phyloP scores from a whole-genome alignment of 2,113 vertebrate genomes.

The Hippocampus comes region DNA sequence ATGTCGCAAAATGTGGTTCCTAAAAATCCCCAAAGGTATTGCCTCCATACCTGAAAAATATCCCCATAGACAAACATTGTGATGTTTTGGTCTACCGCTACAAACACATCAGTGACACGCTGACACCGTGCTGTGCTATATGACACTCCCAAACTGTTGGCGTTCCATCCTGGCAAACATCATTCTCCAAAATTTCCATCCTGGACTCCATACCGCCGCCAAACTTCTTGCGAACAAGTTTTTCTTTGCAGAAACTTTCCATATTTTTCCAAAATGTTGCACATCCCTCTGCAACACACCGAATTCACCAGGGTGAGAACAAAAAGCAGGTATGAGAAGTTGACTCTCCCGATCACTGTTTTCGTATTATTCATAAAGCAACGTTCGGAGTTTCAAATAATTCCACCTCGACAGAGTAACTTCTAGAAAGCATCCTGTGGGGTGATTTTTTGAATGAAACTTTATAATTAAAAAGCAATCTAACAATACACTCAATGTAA shows the following conservation, averaged over 20 bases:
- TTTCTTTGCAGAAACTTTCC: neutral
- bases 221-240: neutral
- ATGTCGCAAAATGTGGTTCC: neutral
- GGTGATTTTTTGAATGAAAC: neutral
- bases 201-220: neutral
- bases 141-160: too few species aligned
- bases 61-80: neutral
- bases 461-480: neutral
- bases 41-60: neutral
- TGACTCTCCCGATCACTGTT: neutral
- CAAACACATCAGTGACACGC: neutral
- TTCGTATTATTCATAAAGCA: neutral
- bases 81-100: neutral
- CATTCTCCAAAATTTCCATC: neutral
- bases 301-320: neutral
- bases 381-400: neutral
- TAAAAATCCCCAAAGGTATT: neutral
- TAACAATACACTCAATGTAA: neutral
- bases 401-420: neutral
- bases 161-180: neutral
- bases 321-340: neutral
- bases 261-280: neutral
- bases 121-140: neutral
- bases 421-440: neutral
- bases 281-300: neutral